Evolutionary conservation across 2,113 vertebrate species (phyloP), one percentile per base, ranked within the genome.

Genomic region (Psettodes erumei): DNA sequence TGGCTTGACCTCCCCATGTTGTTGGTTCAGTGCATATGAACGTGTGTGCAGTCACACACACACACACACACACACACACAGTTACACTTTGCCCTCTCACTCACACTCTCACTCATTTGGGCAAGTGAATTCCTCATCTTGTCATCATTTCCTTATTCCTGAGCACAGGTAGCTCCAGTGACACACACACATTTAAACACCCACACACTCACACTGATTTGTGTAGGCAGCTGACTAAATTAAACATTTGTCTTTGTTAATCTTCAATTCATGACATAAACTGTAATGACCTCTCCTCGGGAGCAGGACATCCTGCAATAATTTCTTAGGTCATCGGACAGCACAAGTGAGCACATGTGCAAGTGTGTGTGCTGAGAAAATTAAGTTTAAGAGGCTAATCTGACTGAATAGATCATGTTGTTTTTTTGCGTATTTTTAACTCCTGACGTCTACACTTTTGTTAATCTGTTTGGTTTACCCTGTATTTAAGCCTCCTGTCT

Each of bases 201-300:
- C 27, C 42, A 47, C 6, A 5, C 28, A 28, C 10, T 61, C 28
- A 62, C 35, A 18, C 30, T 38, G n/a, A 71, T 63, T 27, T 60
- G 43, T 32, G 23, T 21, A 50, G 47, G 21, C 87, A 25, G 60
- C 23, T 37, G 25, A n/a, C 43, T 64, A 55, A 87, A 79, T 81
- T 51, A 75, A 43, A 83, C 79, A 90, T 90, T 50, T 27, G 53
- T 91, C 85, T 87, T 75, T 42, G 79, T 88, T 89, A 85, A 86
- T 87, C 19, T 83, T 81, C 83, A 83, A 90, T 88, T 78, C 8
- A 60, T 66, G 83, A 76, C 75, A 64, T 56, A 38, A 18, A 15
- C 48, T 43, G 15, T 82, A 79, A 82, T 75, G 78, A 55, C 58
- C 48, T 48, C 21, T 77, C 53, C 71, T 86, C 53, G 58, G 61